Evolutionary conservation across 2,113 vertebrate genomes (phyloP), one percentile per base, ranked within the genome.

Genomic region (Gasterosteus nipponicus): DNA sequence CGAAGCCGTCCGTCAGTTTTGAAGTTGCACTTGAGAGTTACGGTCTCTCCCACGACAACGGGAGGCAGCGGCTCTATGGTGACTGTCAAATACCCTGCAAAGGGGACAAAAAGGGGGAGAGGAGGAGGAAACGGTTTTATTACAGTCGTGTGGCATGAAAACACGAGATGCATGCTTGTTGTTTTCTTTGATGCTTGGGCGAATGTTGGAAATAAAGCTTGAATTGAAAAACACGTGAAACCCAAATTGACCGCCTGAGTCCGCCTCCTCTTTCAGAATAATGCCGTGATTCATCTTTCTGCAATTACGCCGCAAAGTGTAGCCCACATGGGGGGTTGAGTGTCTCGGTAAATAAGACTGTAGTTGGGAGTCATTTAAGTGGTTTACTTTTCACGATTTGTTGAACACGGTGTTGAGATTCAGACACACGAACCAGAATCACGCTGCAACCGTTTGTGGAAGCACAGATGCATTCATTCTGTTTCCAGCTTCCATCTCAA

Each of bases 21-120:
- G 95, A 99, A 99, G 95, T 99, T 99, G 87, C 98, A 99, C 95
- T 99, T 99, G 86, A 99, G 90, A 12, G 97, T 99, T 82, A 99
- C 98, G 0, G 97, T 96, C 4, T 99, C 98, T 69, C 98, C 98
- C 54, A 97, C 97, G 69, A 99, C 97, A 76, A 99, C 96, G 0
- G 98, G 97, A 0, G 97, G 97, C 80, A 99, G 94, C 0, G 98
- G 97, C 86, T 99, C 98, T 2, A 99, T 99, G 92, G 95, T 99
- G 79, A 99, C 98, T 0, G 97, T 99, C 94, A 99, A 87, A 91
- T 99, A 99, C 78, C 95, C 98, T 99, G 86, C 35, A 6, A 38
- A 6, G 12, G 57, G 0, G 5, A 73, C 78, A 39, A 84, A 31
- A 49, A 5, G 33, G 33, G 2, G 68, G 29, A 51, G 54, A 68